Base-by-base conservation (phyloP, 2,888 invertebrate genomes). In the Nemurella pictetii region DNA sequence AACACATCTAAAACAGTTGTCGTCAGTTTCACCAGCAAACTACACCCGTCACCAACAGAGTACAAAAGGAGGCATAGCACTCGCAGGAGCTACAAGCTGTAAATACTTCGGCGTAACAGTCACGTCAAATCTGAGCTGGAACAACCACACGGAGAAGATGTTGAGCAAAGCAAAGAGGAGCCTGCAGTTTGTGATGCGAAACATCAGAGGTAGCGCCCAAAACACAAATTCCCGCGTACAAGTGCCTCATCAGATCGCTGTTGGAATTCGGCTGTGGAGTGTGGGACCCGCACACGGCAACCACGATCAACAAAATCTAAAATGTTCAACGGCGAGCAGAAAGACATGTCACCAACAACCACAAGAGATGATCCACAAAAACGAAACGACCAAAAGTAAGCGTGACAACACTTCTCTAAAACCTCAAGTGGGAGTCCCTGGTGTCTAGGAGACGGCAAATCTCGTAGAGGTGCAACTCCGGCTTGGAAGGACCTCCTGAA, bases 91-190 rank as follows among this genome's bases (percentile, higher is more conserved):
- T 20, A 73, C 26, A 28, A 77, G 27, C 77, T 77, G 77, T 26
- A 77, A 77, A 77, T 77, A 77, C 77, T 26, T 77, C 26, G 77
- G 77, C 26, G 26, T n/a, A 77, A 4, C 77, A 27, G 26, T 77
- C 15, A 26, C 77, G 26, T 27, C 12, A 27, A 77, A 26, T 26
- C 26, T 77, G 27, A 77, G 25, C 27, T 77, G 27, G 77, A 28
- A 77, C 30, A 73, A 80, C 29, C 30, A 80, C 29, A 80, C n/a
- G 5, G 15, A 29, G 20, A n/a, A 27, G 29, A 80, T 30, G 25
- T 7, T 30, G 30, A 7, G 28, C 7, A 27, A 80, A n/a, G 80
- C 80, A 0, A 29, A 80, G n/a, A 28, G 30, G 30, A 29, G 4
- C n/a, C 32, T 80, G 15, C 80, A 80, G 2, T 80, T 80, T 30